Evolutionary conservation across 2,113 vertebrate genomes (phyloP).

Genomic region (Marmota flaviventris): DNA sequence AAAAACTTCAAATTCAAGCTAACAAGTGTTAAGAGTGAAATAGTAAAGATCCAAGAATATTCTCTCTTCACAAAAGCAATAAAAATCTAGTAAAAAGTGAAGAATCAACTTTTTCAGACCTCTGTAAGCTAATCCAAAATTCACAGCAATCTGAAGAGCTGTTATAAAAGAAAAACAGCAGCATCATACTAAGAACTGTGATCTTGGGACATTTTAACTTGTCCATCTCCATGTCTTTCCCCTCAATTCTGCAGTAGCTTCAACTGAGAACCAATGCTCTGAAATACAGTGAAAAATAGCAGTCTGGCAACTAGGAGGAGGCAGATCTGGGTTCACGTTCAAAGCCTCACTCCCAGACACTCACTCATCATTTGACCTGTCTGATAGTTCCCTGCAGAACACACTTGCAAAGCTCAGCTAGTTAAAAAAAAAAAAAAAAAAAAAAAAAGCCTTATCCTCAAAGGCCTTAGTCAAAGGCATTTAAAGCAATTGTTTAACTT

Average conservation of each 20-base stretch:
- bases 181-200: not conserved
- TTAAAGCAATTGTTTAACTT: slow-evolving; percentile 2
- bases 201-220: not conserved
- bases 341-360: not conserved
- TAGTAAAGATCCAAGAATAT: not conserved
- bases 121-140: not conserved
- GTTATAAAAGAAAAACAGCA: not conserved
- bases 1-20: not conserved
- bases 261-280: not conserved
- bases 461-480: not conserved
- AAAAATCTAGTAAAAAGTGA: not conserved
- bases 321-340: not conserved
- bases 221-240: not conserved
- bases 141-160: not conserved
- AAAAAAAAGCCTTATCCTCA: not conserved
- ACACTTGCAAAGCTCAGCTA: not conserved
- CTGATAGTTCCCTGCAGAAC: not conserved
- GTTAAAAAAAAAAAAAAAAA: not conserved
- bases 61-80: not conserved
- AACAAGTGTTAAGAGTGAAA: not conserved
- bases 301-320: not conserved
- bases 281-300: not conserved
- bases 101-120: not conserved
- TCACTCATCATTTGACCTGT: not conserved
- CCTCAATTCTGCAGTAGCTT: not conserved